Base-by-base conservation (phyloP, 2,797 vertebrate species). In the Enteromius unitaeniatus region DNA sequence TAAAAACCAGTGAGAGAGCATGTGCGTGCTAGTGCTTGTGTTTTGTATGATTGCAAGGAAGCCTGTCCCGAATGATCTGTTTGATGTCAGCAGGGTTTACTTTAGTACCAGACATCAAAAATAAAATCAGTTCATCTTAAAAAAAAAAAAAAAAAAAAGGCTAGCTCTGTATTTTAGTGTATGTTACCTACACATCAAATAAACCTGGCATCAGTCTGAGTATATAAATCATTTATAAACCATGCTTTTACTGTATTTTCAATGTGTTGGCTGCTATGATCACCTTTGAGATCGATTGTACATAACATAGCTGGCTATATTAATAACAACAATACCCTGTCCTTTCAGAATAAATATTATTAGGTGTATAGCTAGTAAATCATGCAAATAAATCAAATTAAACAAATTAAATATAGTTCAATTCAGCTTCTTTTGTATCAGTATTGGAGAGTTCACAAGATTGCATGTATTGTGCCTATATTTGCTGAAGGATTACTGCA, bases 11-110 rank as follows among this genome's bases (percentile, higher is more conserved):
- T 10, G 23, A 42, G 8, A 47, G 49, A 6, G 69, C 58, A 13
- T 53, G 55, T 65, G 55, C n/a, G 34, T 64, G 45, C 13, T 62
- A 26, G 7, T 60, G 15, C 28, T 34, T 26, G n/a, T 34, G 15
- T 68, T 23, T 47, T 69, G n/a, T 40, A 28, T 65, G 28, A 14
- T 47, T 51, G 23, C 14, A 76, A 23, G 4, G 94, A 95, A 72
- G 74, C 31, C 31, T 65, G 81, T 75, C 62, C 49, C 45, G 42
- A 70, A 82, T 28, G 34, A 72, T 70, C 17, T 47, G 37, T 70
- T 81, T 81, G 53, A 64, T 3, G 14, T 74, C 28, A 81, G 7
- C 21, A 49, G 42, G 7, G 53, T 64, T 60, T 70, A 34, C 79
- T 73, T 70, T 10, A 37, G 78, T 28, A 6, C 23, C 51, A 70